A percentile compares a stretch with the other conserved stretches of the same genome.
Evolutionary conservation across 1,140 invertebrate species (phyloP).

Genomic region (Zaprionus taronus): DNA sequence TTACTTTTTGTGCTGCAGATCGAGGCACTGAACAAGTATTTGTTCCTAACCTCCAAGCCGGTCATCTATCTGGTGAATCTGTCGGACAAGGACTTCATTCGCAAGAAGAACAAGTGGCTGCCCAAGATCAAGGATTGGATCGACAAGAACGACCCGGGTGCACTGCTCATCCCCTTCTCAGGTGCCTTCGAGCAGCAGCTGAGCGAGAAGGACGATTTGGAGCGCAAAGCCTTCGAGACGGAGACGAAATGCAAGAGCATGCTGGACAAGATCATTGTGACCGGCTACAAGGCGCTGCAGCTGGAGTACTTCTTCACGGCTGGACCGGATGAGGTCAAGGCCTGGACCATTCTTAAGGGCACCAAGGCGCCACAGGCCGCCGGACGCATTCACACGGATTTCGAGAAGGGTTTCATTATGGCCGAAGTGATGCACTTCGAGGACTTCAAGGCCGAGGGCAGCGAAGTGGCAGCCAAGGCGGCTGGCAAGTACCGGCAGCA

Average conservation of each 20-base stretch:
- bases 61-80: constrained; percentile 99
- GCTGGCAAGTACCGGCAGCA: constrained; percentile 99
- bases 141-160: constrained; percentile 97
- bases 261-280: constrained; percentile 98
- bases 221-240: constrained; percentile 86
- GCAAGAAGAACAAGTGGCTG: constrained; percentile 99
- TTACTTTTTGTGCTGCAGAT: constrained; percentile 88
- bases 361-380: constrained; percentile 99
- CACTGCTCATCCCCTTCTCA: constrained; percentile 97
- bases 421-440: constrained; percentile 99
- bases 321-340: constrained; percentile 99
- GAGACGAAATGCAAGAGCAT: constrained; percentile 87
- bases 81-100: constrained; percentile 98
- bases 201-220: constrained; percentile 92
- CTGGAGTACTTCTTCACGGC: constrained; percentile 99
- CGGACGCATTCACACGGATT: constrained; percentile 99
- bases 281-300: constrained; percentile 98
- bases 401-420: constrained; percentile 99
- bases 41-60: constrained; percentile 99
- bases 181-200: constrained; percentile 95
- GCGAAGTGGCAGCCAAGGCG: constrained; percentile 94
- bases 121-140: constrained; percentile 99
- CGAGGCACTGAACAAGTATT: constrained; percentile 97
- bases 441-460: constrained; percentile 98
- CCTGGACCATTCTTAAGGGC: constrained; percentile 99